These are phyloP conservation scores for Tetrao urogallus DNA, from an alignment of 2,113 vertebrate genomes.

Conservation along the genomic window DNA sequence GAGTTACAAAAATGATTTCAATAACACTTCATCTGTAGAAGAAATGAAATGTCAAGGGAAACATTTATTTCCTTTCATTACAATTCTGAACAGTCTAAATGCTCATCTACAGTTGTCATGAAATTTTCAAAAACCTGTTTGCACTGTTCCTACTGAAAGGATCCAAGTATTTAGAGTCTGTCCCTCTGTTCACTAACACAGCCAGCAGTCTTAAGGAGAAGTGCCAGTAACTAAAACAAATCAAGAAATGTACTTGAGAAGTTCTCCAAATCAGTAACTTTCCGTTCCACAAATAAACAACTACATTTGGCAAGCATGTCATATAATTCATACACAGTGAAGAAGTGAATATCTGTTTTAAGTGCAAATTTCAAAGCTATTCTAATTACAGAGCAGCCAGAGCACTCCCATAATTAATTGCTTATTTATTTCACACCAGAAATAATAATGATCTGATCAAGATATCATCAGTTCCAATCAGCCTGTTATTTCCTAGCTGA, in stretches of 20 bases:
- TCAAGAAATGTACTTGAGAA: background rate
- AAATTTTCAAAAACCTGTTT: background rate
- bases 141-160: background rate
- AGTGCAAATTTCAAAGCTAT: conserved; percentile 10
- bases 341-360: background rate
- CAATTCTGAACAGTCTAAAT: background rate
- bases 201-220: background rate
- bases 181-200: background rate
- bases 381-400: background rate
- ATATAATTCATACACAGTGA: background rate
- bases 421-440: conserved; percentile 59
- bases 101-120: background rate
- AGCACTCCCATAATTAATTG: conserved; percentile 25
- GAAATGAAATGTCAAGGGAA: background rate
- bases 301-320: background rate
- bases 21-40: background rate
- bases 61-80: background rate
- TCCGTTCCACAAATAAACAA: background rate
- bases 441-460: conserved; percentile 51
- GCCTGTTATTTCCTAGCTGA: conserved; percentile 54
- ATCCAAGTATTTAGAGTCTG: background rate
- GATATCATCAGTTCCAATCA: conserved; percentile 42
- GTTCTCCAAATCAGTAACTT: background rate
- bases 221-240: conserved; percentile 17
- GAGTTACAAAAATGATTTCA: background rate